Conservation (phyloP, 2,797 vertebrate genomes). For the Aselliscus stoliczkanus region DNA sequence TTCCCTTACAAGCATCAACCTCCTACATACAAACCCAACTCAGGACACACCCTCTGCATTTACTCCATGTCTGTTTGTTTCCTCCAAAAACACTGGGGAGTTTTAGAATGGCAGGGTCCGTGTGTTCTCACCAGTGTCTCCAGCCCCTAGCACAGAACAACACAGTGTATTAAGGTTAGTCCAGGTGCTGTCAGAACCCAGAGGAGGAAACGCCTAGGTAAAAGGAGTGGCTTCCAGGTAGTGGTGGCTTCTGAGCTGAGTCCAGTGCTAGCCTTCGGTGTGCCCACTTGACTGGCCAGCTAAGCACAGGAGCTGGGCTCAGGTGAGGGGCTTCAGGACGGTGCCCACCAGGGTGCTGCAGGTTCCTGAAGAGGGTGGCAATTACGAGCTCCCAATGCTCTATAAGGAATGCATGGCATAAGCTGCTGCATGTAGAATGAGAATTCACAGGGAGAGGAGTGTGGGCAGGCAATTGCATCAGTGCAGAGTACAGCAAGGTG, state of each 20-base stretch:
- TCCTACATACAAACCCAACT: not conserved
- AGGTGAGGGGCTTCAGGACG: not conserved
- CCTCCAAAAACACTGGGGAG: not conserved
- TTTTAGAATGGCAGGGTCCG: not conserved
- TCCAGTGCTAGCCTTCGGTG: accelerated
- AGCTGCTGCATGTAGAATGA: not conserved
- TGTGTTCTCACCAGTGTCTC: not conserved
- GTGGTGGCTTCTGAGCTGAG: not conserved
- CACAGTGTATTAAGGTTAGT: not conserved
- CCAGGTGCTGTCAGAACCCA: not conserved
- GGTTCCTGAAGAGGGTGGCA: not conserved
- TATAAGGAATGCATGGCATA: not conserved
- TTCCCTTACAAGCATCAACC: not conserved
- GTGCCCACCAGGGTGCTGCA: not conserved
- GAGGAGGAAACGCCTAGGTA: not conserved
- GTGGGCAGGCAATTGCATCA: no score
- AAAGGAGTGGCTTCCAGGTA: not conserved
- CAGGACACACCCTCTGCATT: not conserved
- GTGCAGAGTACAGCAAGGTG: accelerated
- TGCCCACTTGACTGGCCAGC: not conserved
- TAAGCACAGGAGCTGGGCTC: not conserved
- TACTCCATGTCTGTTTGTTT: not conserved
- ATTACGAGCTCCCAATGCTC: not conserved
- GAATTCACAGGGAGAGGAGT: not conserved
- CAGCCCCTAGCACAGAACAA: not conserved